These are phyloP conservation scores for Scaptomyza graminum DNA, from an alignment of 1,140 invertebrate genomes.

Conservation along the genomic window DNA sequence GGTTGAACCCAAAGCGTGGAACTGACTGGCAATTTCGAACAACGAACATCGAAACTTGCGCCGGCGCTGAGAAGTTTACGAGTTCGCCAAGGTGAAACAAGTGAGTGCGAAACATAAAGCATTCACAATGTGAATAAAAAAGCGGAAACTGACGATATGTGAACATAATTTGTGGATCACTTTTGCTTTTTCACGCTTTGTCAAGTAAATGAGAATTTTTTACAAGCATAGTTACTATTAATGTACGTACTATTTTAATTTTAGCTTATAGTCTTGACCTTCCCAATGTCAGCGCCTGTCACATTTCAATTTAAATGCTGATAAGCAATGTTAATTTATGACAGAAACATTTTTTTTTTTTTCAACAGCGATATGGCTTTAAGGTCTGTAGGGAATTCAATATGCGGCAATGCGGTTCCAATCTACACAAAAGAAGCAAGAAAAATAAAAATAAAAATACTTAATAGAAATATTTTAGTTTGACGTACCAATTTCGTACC, in stretches of 20 bases:
- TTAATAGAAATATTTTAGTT: background rate
- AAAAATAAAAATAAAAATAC: constrained; percentile 2
- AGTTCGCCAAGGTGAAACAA: constrained; percentile 52
- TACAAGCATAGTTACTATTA: background rate
- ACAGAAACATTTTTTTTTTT: constrained; percentile 18
- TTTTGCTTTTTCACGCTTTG: background rate
- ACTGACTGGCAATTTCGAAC: constrained; percentile 12
- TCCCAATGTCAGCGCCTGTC: constrained; percentile 29
- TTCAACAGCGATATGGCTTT: background rate
- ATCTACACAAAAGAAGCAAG: constrained; percentile 10
- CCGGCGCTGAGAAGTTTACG: constrained; percentile 56
- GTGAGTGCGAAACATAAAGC: constrained; percentile 37
- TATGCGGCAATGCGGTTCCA: constrained; percentile 11
- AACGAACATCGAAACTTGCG: constrained; percentile 39
- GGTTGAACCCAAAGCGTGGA: constrained; percentile 16
- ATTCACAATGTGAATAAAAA: constrained; percentile 40
- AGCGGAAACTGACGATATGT: constrained; percentile 16
- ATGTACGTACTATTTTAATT: background rate
- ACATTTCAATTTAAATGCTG: constrained; percentile 26
- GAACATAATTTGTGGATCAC: constrained; percentile 3
- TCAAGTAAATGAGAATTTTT: background rate
- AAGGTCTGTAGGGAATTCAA: constrained; percentile 30
- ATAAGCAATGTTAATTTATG: constrained; percentile 34
- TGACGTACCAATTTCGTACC: background rate
- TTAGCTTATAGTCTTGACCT: constrained; percentile 18